Base-by-base conservation (phyloP, 2,888 invertebrate genomes). In the Augochlorella aurata region DNA sequence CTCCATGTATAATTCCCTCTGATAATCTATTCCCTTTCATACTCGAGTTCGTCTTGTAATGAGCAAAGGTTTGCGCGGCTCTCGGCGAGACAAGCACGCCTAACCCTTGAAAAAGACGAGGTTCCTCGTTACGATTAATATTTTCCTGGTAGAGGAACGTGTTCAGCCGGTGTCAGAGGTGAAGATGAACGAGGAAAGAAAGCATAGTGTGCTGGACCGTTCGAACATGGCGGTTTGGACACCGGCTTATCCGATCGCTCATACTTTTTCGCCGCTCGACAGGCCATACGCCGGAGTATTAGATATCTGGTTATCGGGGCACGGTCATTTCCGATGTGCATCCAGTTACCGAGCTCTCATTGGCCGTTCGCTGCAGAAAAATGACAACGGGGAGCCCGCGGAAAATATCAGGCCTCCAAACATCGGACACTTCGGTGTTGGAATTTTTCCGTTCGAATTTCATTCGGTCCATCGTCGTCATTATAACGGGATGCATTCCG, bases 251-350 rank as follows among this genome's bases (percentile, higher is more conserved):
- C 91, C 81, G 88, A 90, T 89, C 68, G 73, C 79, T 89, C 90
- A 85, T 90, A 90, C 90, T 89, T 68, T 90, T 89, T 89, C 85
- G 80, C 70, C 78, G 79, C 85, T 85, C 88, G 81, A 80, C 83
- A 74, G 81, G 75, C 82, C 89, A 85, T 89, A 88, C 87, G 80
- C 77, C 88, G 85, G 89, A 89, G 89, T 90, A 90, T 91, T 90
- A 90, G 89, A 91, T 89, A 91, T 90, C 88, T 88, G 90, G 86
- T 87, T 89, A 91, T 91, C 90, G 88, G 85, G 76, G 75, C 79
- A 78, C 80, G 83, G 87, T 90, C 88, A 88, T 90, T 89, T 88
- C 85, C 87, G 80, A 80, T 82, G 82, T 86, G 82, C 79, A 85
- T 85, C 82, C 85, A 84, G 85, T 87, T 84, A 79, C 82, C 76